Percentiles rank a stretch among this genome's conserved stretches.
phyloP scores from a whole-genome alignment of 2,888 invertebrate genomes.

The Megalurothrips usitatus region DNA sequence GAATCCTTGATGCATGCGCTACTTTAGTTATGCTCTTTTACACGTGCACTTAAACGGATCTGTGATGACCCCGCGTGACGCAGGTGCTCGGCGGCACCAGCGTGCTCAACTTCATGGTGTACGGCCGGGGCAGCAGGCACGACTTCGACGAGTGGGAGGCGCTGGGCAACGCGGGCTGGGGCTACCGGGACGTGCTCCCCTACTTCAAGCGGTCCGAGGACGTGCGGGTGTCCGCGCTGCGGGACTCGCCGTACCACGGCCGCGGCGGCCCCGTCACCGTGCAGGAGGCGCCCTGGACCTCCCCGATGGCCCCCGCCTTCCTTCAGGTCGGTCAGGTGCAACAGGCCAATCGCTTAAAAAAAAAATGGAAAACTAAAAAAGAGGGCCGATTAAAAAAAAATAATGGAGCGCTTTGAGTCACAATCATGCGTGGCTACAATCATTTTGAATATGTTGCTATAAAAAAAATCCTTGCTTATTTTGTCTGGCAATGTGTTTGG shows the following conservation, averaged over 20 bases:
- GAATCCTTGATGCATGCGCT: too few relatives aligned
- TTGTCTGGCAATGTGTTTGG: too few relatives aligned
- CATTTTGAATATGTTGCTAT: too few relatives aligned
- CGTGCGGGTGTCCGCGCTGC: conserved; percentile 32
- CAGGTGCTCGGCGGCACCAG: conserved; percentile 43
- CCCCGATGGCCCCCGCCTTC: conserved; percentile 43
- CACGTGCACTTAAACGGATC: too few relatives aligned
- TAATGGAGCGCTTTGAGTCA: too few relatives aligned
- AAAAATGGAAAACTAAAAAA: too few relatives aligned
- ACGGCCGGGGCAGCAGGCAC: conserved; percentile 46
- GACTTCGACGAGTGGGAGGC: conserved; percentile 48
- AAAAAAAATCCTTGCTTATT: too few relatives aligned
- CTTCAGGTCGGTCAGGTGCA: conserved; percentile 39
- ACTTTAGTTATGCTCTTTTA: too few relatives aligned
- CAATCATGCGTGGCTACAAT: too few relatives aligned
- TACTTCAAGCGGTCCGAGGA: conserved; percentile 41
- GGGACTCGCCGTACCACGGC: conserved; percentile 38
- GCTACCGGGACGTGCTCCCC: conserved; percentile 41
- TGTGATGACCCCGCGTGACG: conserved; percentile 34
- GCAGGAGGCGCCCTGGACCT: conserved; percentile 43
- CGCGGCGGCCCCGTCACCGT: conserved; percentile 44
- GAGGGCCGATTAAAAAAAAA: too few relatives aligned
- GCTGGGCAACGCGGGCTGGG: conserved; percentile 39
- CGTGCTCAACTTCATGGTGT: conserved; percentile 47
- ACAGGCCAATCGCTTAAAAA: too few relatives aligned